Evolutionary conservation across 2,113 vertebrate genomes (phyloP).

Genomic region (Percina caprodes): DNA sequence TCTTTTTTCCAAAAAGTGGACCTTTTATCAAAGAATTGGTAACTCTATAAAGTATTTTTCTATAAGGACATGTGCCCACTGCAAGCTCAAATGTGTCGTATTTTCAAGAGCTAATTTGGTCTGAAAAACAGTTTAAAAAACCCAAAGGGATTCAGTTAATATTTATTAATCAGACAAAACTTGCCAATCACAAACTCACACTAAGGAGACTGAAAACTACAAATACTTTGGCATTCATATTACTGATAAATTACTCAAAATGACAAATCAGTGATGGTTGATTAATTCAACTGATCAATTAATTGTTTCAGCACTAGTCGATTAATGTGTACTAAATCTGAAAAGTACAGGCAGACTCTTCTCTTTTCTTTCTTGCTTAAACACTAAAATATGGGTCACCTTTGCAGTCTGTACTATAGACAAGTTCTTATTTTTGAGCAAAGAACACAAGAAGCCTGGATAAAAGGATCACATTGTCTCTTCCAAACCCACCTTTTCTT

Average conservation of each 20-base stretch:
- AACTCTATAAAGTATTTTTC: neutral
- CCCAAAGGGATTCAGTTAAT: neutral
- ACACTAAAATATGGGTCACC: neutral
- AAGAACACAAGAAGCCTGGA: neutral
- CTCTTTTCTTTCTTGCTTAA: neutral
- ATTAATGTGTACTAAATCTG: neutral
- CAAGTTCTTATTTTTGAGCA: conserved; percentile 18
- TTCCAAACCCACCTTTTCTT: conserved; percentile 4
- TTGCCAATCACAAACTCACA: neutral
- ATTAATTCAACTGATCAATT: neutral
- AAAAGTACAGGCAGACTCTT: neutral
- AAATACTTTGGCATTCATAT: neutral
- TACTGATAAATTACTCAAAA: neutral
- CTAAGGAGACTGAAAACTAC: neutral
- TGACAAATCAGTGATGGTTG: neutral
- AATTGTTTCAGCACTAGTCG: too few species aligned
- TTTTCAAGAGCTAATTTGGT: neutral
- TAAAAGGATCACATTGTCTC: neutral
- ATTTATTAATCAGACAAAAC: neutral
- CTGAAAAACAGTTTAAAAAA: neutral
- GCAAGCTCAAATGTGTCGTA: neutral
- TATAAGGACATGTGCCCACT: neutral
- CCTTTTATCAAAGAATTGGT: conserved; percentile 1
- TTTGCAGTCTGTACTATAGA: neutral
- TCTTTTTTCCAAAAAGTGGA: too few species aligned